Evolutionary conservation across 2,888 invertebrate species (phyloP), one percentile per base, ranked within the genome.

Genomic region (Cepaea hortensis): DNA sequence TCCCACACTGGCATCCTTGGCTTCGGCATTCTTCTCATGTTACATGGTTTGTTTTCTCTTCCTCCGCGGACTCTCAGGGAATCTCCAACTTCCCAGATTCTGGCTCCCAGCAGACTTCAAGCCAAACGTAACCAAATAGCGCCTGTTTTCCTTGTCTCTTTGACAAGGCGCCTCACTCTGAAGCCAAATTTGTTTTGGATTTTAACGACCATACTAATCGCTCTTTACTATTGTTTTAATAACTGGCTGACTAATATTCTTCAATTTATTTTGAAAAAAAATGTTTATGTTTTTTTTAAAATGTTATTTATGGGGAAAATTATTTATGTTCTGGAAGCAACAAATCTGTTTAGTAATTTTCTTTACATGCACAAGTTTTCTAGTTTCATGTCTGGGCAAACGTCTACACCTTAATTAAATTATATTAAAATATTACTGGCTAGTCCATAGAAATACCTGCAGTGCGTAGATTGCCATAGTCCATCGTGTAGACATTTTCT

Each of bases 81-180:
- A 72, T 82, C 82, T 46, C 82, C 70, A 82, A 70, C 72, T 82
- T 82, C 82, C 82, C 82, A 82, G 72, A 82, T 82, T 82, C 50
- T 73, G 50, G 55, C 82, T 82, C 70, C 72, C 82, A 55, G 55
- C 48, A 55, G 82, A 82, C 50, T 55, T 13, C 46, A 81, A 70
- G 50, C 70, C 70, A 80, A 80, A 75, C 15, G 15, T 75, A 50
- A 76, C 48, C 50, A 50, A 5, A 20, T 76, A 50, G 55, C 50
- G n/a, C 6, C 15, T 62, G 61, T 79, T 79, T 79, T 79, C 62
- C 35, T 61, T 79, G 61, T 76, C 55, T 23, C 61, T 48, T 61
- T 61, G 15, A 3, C 62, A 76, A 50, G 76, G 55, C 50, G 55
- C 50, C 55, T 55, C 76, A 20, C n/a, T 50, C 76, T 55, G 20